Percentiles rank a stretch among this genome's conserved stretches.
Conservation (phyloP, 2,797 vertebrate genomes). For the Muscicapa comitata region DNA sequence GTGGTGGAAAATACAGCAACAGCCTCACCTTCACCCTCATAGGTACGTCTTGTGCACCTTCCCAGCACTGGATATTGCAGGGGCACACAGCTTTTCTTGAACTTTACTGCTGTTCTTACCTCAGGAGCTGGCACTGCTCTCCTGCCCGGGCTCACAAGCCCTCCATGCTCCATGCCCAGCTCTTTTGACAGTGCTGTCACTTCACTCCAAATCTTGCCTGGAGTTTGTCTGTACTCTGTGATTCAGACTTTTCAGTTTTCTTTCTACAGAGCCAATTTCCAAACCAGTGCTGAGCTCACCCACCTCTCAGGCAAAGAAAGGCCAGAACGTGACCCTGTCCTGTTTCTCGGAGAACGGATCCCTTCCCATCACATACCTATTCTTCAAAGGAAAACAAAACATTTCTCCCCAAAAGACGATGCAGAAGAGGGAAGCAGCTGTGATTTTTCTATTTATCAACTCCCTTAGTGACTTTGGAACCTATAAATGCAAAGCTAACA, state of each 20-base stretch:
- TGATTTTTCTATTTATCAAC: conserved; percentile 13
- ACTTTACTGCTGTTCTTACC: neutral
- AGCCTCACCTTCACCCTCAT: neutral
- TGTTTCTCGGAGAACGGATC: conserved; percentile 21
- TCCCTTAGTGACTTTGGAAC: neutral
- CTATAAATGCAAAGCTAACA: conserved; percentile 60
- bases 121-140: neutral
- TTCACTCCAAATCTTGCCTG: neutral
- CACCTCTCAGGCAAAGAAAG: neutral
- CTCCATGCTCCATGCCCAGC: neutral
- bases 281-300: conserved; percentile 40
- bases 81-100: neutral
- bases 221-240: neutral
- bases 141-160: neutral
- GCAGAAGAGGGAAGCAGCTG: conserved; percentile 27
- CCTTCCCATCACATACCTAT: conserved; percentile 39
- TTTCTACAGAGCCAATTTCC: conserved; percentile 45
- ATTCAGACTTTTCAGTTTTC: neutral
- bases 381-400: conserved; percentile 38
- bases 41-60: conserved; percentile 26
- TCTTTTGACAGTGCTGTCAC: neutral
- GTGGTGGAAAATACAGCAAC: neutral
- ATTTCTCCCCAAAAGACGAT: conserved; percentile 4
- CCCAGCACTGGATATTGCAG: neutral
- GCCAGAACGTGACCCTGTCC: neutral